Conservation (phyloP, 2,113 vertebrate genomes). For the Raphicerus campestris region DNA sequence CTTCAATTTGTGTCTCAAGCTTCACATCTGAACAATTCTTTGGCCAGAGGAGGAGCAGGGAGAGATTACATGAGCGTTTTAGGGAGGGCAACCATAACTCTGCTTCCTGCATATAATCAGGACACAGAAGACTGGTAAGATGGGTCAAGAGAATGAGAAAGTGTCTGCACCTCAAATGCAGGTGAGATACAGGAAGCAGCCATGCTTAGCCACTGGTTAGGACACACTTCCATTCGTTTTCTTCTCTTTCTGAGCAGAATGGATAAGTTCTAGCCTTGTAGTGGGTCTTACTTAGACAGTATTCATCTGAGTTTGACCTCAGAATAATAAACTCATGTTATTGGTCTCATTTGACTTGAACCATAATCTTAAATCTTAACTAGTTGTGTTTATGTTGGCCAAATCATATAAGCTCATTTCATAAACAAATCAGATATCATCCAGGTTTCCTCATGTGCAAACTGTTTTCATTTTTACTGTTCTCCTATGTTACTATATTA, state of each 20-base stretch:
- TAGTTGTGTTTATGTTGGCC: neutral
- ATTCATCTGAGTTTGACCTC: neutral
- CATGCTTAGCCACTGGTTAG: neutral
- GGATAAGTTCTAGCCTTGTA: neutral
- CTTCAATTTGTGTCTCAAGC: neutral
- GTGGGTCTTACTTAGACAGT: neutral
- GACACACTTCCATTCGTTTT: neutral
- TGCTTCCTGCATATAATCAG: neutral
- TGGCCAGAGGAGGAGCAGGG: neutral
- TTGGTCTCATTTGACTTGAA: neutral
- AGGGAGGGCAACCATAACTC: neutral
- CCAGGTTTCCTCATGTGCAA: neutral
- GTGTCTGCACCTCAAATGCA: neutral
- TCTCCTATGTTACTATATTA: neutral
- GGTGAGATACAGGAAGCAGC: neutral
- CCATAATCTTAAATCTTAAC: neutral
- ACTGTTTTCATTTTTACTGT: constrained; percentile 7
- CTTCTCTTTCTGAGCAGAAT: neutral
- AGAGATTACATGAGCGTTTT: neutral
- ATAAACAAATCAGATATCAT: neutral
- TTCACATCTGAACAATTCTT: neutral
- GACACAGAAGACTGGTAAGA: neutral
- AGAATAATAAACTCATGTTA: neutral
- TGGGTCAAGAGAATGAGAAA: neutral
- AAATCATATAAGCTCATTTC: neutral